phyloP scores from a whole-genome alignment of 64 coral and sea anemone genomes.

The Stichodactyla helianthus region DNA sequence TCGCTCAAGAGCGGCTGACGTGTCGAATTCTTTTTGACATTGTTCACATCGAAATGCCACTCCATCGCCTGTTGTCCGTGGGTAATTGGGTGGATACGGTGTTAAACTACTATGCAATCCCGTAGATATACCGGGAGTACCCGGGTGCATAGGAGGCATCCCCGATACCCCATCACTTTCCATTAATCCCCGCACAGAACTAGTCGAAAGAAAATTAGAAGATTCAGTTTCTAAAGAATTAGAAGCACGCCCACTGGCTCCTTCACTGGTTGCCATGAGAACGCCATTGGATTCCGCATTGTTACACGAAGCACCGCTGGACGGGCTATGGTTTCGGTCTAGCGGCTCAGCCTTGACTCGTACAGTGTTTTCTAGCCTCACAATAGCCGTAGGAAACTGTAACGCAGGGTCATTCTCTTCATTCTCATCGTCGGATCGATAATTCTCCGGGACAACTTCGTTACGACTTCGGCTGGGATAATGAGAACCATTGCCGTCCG shows the following conservation, averaged over 20 bases:
- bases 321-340: constrained; percentile 4
- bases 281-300: neutral
- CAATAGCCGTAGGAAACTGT: constrained; percentile 36
- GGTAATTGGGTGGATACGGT: constrained; percentile 25
- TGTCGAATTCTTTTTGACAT: constrained; percentile 80
- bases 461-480: neutral
- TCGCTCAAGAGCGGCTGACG: constrained; percentile 54
- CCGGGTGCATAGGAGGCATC: constrained; percentile 7
- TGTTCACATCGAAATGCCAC: constrained; percentile 58
- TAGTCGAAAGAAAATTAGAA: constrained; percentile 1
- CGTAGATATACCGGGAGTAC: constrained; percentile 15
- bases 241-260: neutral
- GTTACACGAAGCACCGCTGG: neutral
- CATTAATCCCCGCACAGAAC: constrained; percentile 4
- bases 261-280: neutral
- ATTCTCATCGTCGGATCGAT: neutral
- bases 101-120: constrained; percentile 19
- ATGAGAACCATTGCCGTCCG: neutral
- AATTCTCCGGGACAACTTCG: neutral
- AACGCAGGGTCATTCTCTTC: neutral
- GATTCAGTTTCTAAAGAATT: neutral
- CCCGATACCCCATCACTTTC: neutral
- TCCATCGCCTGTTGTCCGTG: neutral
- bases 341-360: constrained; percentile 54
- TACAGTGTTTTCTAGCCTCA: constrained; percentile 43